Percentiles rank a stretch among this genome's conserved stretches.
Conservation (phyloP, 2,797 vertebrate species). For the Falco berigora region DNA sequence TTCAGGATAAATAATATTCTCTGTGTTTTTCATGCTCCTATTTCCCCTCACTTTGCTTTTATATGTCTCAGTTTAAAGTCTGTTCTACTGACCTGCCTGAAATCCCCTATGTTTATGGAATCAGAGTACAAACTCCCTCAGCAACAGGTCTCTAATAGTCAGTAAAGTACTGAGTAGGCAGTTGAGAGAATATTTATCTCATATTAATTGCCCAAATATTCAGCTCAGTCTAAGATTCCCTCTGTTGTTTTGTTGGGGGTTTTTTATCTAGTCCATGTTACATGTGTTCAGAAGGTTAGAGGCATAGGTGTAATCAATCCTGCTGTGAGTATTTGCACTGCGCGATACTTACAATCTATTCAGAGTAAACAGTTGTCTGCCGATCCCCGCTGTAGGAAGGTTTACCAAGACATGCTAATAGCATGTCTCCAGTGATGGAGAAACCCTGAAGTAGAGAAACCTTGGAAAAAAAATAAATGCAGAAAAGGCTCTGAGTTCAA, state of each 20-base stretch:
- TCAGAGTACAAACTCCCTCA: neutral
- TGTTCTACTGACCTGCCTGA: neutral
- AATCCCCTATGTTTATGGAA: neutral
- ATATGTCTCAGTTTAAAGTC: neutral
- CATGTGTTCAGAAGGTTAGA: neutral
- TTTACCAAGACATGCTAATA: neutral
- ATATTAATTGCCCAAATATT: neutral
- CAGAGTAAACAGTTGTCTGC: conserved; percentile 50
- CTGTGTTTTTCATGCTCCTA: neutral
- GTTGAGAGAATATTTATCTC: neutral
- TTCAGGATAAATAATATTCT: neutral
- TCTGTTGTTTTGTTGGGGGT: neutral
- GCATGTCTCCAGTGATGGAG: neutral
- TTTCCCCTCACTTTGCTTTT: neutral
- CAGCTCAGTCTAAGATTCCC: neutral
- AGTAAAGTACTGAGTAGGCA: neutral
- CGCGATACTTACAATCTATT: neutral
- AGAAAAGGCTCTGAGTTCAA: neutral
- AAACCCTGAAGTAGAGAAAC: neutral
- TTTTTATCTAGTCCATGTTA: neutral
- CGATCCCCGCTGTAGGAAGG: neutral
- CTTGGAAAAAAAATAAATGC: neutral
- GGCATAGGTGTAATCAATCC: neutral
- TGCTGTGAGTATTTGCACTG: conserved; percentile 24
- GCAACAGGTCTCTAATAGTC: neutral